Evolutionary conservation across 2,113 vertebrate genomes (phyloP), one percentile per base, ranked within the genome.

Genomic region (Atractosteus spatula): DNA sequence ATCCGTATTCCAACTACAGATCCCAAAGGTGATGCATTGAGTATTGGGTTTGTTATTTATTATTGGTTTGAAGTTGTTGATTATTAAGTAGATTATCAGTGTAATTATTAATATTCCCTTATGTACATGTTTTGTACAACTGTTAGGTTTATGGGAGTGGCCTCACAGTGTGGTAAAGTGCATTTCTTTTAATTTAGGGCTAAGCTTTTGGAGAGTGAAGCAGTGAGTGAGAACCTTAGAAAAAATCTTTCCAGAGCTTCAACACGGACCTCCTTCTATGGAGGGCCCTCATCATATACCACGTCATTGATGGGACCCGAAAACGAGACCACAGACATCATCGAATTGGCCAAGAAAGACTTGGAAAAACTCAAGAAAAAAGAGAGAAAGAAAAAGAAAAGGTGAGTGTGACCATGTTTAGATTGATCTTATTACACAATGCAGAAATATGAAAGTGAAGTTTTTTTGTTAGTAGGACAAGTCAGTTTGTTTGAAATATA

Each of bases 321-420:
- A 79, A 96, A 94, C 70, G 97, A 96, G 78, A 94, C 96, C 13
- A 91, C 87, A 51, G 96, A 99, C 64, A 93, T 99, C 72, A 94
- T 99, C 68, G 93, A 96, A 82, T 89, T 99, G 81, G 97, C 97
- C 73, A 99, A 99, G 87, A 97, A 93, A 74, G 93, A 98, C 77
- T 89, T 99, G 85, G 92, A 98, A 86, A 99, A 97, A 73, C 94
- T 99, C 77, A 98, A 96, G 83, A 96, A 89, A 83, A 97, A 93
- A 78, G 95, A 99, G 85, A 96, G 84, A 81, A 97, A 93, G 87
- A 99, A 98, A 90, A 99, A 98, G 72, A 97, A 92, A 82, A 98
- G 97, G 97, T 98, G 90, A 55, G n/a, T n/a, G 43, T n/a, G 71
- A 77, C 86, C 47, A 3, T 45, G 80, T 8, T 29, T 75, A 72